Percentiles rank a stretch among this genome's conserved stretches.
Evolutionary conservation across 2,797 vertebrate genomes (phyloP).

Genomic region (Chrysocyon brachyurus): DNA sequence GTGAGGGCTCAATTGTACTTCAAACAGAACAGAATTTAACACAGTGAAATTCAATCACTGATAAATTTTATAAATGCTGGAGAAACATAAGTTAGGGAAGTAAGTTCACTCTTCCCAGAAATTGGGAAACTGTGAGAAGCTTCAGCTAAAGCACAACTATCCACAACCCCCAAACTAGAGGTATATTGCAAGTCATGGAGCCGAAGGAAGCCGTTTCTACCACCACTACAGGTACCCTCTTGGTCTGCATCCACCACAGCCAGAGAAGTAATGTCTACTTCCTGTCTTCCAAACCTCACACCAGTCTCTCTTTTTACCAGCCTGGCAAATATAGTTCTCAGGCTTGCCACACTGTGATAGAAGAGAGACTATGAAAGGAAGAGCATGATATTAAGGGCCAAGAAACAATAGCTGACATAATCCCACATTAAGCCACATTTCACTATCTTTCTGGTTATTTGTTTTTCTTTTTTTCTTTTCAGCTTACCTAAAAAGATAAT

Average conservation of each 20-base stretch:
- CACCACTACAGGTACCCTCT: not conserved
- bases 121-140: not conserved
- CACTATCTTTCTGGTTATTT: not conserved
- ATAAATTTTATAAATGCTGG: not conserved
- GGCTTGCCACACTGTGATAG: not conserved
- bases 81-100: not conserved
- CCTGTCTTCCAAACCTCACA: not conserved
- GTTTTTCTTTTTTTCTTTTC: not conserved
- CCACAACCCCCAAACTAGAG: not conserved
- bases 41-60: not conserved
- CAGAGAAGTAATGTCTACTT: not conserved
- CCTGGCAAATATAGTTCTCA: not conserved
- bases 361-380: not conserved
- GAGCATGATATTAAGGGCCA: not conserved
- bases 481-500: not conserved
- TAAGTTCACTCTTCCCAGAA: not conserved
- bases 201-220: not conserved
- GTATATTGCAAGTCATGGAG: fast-evolving
- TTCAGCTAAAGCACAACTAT: not conserved
- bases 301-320: not conserved
- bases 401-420: not conserved
- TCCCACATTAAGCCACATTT: not conserved
- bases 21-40: not conserved
- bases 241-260: not conserved
- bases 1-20: not conserved